A percentile compares a stretch with the other conserved stretches of the same genome.
Conservation (phyloP, 2,888 invertebrate species). For the Chymomyza fuscimana region DNA sequence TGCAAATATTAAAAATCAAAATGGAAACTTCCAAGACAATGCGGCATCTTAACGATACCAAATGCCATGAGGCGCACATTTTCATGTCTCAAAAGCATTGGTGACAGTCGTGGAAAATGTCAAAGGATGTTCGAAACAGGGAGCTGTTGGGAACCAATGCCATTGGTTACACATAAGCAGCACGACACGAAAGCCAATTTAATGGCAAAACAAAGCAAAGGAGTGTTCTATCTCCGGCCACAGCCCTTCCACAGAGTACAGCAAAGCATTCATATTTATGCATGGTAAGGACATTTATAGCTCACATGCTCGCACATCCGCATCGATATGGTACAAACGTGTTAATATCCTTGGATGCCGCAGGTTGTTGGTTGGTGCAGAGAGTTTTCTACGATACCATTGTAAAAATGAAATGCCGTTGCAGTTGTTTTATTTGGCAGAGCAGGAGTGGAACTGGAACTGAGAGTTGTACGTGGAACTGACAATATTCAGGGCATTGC, state of each 20-base stretch:
- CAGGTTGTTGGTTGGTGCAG: constrained; percentile 30
- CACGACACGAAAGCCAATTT: constrained; percentile 57
- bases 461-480: neutral
- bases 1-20: constrained; percentile 47
- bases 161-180: constrained; percentile 44
- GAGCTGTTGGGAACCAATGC: neutral
- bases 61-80: constrained; percentile 61
- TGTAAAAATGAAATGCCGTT: constrained; percentile 66
- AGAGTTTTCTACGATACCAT: constrained; percentile 49
- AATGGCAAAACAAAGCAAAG: constrained; percentile 20
- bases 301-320: constrained; percentile 55
- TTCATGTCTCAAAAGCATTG: constrained; percentile 28
- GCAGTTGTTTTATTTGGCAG: constrained; percentile 41
- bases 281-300: constrained; percentile 48
- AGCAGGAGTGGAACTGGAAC: constrained; percentile 7
- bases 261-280: constrained; percentile 63
- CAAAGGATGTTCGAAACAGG: constrained; percentile 12
- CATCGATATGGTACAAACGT: constrained; percentile 44
- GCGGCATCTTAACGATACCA: constrained; percentile 48
- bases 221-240: neutral
- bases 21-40: constrained; percentile 43
- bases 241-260: neutral
- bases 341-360: constrained; percentile 58
- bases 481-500: neutral
- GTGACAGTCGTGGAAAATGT: constrained; percentile 4